Evolutionary conservation across 2,797 vertebrate genomes (phyloP), one percentile per base, ranked within the genome.

Genomic region (Halcyon badia): DNA sequence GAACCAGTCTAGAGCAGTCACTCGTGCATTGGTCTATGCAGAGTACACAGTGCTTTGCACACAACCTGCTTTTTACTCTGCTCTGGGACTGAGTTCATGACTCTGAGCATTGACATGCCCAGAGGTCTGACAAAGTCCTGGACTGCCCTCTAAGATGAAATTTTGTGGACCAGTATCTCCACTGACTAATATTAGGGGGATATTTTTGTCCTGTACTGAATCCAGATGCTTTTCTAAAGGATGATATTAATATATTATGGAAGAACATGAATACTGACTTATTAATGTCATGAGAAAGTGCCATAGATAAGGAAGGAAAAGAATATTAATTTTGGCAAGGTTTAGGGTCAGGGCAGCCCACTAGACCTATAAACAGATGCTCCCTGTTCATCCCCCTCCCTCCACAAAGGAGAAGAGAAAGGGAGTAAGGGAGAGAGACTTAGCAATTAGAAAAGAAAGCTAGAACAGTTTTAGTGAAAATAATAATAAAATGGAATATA

Each of bases 21-120:
- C 5, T 61, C 0, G 0, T 10, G 1, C 26, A 26, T 51, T 51
- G 4, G 17, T 70, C 39, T 14, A 39, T 18, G n/a, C 4, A 46
- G 28, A 52, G 10, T 12, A 31, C 1, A 0, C 25, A 9, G 15
- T 11, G 9, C 18, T 64, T 64, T 44, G 48, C 0, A 0, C 11
- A 9, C 4, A 49, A 3, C 6, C 20, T 65, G 10, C n/a, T 90
- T 17, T 54, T 12, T 37, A 33, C 76, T 58, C 26, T 65, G 11
- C 20, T 46, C 9, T 54, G 24, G 10, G 10, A 0, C 12, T 42
- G 10, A 4, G 5, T 56, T 87, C 60, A 51, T 24, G 17, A 11
- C 20, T 62, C 10, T 41, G 49, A 54, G 26, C 11, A 49, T 3
- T 37, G 26, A 49, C 6, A 3, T 15, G 20, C 6, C 31, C 35